phyloP scores from a whole-genome alignment of 2,113 vertebrate genomes.

The Mastomys natalensis region DNA sequence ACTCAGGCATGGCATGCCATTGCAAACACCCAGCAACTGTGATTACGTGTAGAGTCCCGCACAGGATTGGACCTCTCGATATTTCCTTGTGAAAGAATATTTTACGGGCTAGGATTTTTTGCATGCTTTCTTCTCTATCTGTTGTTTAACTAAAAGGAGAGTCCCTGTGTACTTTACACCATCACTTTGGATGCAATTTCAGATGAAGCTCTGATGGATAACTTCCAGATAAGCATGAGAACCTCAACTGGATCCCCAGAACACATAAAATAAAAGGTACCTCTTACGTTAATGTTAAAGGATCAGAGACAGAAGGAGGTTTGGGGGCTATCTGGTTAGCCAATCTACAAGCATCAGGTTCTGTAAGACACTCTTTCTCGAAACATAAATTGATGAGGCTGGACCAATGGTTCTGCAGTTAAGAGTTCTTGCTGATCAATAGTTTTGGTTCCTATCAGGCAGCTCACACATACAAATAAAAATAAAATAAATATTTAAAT shows the following conservation, averaged over 20 bases:
- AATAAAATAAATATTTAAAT: not conserved
- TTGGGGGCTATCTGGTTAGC: not conserved
- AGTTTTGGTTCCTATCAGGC: not conserved
- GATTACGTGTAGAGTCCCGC: not conserved
- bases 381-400: not conserved
- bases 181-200: not conserved
- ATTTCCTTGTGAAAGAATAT: not conserved
- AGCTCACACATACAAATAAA: not conserved
- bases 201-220: slow-evolving; percentile 16
- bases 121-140: not conserved
- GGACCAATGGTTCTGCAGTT: not conserved
- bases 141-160: not conserved
- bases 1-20: too few relatives aligned
- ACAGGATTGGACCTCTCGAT: too few relatives aligned
- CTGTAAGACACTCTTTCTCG: too few relatives aligned
- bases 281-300: not conserved
- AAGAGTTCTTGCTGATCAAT: too few relatives aligned
- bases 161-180: not conserved
- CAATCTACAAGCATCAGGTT: not conserved
- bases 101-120: not conserved
- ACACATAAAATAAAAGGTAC: not conserved
- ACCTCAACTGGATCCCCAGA: not conserved
- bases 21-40: not conserved
- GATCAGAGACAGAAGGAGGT: not conserved
- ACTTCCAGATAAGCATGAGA: not conserved